These are phyloP conservation scores for Entelurus aequoreus DNA, from an alignment of 2,113 vertebrate species.

Conservation along the genomic window DNA sequence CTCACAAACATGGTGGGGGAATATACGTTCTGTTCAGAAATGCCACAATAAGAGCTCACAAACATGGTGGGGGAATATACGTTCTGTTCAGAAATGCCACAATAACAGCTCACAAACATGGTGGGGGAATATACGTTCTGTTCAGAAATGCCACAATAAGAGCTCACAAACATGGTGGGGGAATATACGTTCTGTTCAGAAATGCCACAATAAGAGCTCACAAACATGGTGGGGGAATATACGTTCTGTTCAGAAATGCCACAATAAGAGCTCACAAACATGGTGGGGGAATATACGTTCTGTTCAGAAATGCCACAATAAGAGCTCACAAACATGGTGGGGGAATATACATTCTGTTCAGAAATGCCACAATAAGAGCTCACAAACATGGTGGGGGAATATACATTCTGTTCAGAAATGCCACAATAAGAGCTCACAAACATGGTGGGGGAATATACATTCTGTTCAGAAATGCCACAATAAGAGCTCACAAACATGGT, in stretches of 20 bases:
- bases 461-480: neutral
- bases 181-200: neutral
- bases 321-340: no score
- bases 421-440: no score
- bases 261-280: no score
- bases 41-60: no score
- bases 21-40: neutral
- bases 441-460: neutral
- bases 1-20: no score
- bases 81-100: neutral
- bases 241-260: neutral
- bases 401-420: neutral
- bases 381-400: neutral
- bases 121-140: neutral
- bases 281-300: neutral
- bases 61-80: neutral
- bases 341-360: neutral
- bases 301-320: neutral
- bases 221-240: neutral
- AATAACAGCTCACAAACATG: no score
- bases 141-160: neutral
- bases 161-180: no score
- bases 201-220: neutral
- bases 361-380: neutral
- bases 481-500: no score